A percentile compares a stretch with the other conserved stretches of the same genome.
phyloP scores from a whole-genome alignment of 2,113 vertebrate genomes.

The Gallinago media region DNA sequence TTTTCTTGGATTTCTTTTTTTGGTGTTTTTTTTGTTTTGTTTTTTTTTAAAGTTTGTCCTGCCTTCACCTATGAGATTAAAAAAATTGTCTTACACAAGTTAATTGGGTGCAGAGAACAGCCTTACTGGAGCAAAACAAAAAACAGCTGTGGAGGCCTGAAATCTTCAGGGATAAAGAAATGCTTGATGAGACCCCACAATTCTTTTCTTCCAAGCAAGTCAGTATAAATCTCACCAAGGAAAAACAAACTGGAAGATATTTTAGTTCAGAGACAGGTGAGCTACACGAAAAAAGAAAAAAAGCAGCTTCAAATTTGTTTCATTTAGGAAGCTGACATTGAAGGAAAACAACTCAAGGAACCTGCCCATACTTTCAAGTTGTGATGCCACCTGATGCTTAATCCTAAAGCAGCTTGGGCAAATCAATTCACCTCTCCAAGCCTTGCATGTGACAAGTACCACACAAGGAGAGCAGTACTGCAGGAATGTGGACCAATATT shows the following conservation, averaged over 20 bases:
- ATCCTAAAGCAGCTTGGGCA: background rate
- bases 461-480: background rate
- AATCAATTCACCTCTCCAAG: background rate
- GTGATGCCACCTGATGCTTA: background rate
- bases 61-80: background rate
- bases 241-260: background rate
- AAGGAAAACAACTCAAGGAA: background rate
- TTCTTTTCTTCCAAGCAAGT: background rate
- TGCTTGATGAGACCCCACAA: background rate
- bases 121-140: background rate
- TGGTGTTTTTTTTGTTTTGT: no score
- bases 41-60: background rate
- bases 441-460: background rate
- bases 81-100: background rate
- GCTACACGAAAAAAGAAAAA: background rate
- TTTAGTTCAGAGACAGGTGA: conserved; percentile 8
- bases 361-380: background rate
- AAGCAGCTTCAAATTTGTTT: background rate
- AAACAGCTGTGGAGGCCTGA: background rate
- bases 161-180: background rate
- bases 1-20: rapidly evolving
- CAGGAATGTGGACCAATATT: background rate
- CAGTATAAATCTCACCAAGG: background rate
- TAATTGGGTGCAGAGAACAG: background rate
- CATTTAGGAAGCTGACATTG: background rate